Base-by-base conservation (phyloP, 2,797 vertebrate genomes). In the Microhierax caerulescens region DNA sequence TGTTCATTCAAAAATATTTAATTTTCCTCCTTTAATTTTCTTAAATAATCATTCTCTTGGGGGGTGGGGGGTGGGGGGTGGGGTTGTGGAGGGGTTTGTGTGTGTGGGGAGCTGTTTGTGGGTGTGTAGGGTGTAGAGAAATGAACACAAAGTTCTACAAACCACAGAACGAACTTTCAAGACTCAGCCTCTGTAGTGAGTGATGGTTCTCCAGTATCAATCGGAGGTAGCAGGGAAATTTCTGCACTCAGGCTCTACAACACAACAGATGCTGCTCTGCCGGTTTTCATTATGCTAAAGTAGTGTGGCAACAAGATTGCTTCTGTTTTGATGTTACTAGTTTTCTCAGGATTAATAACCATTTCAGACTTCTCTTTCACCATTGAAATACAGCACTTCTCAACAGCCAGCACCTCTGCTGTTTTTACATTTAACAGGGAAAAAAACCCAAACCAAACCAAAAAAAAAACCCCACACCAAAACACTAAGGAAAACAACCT, bases 241-340 rank as follows among this genome's bases (percentile, higher is more conserved):
- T 92, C 47, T 93, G 18, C 37, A 48, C 41, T 89, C 32, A 68
- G 34, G 22, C 47, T 82, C n/a, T 85, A 68, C 94, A 83, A 76
- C 13, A 32, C 39, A 95, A 56, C 57, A 75, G 76, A 59, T 95
- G 74, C n/a, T 74, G 9, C 23, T 53, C 77, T 96, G 73, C 50
- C 90, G 68, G 45, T 94, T 93, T 95, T 87, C 77, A 76, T 85
- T 93, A 90, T 23, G 53, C 27, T 60, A 37, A 72, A 88, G 36
- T 19, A 72, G 37, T 27, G 37, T 57, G 7, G 37, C 48, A 91
- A 89, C 45, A 73, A 61, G 53, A 79, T 10, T 93, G 11, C 9
- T 73, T 90, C 34, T 88, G 28, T 57, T 63, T 41, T 88, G 59
- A 32, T 95, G 32, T 43, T 94, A 53, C 23, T 74, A 34, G 9